Evolutionary conservation across 1,140 invertebrate species (phyloP), one percentile per base, ranked within the genome.

Genomic region (Elymnias hypermnestra): DNA sequence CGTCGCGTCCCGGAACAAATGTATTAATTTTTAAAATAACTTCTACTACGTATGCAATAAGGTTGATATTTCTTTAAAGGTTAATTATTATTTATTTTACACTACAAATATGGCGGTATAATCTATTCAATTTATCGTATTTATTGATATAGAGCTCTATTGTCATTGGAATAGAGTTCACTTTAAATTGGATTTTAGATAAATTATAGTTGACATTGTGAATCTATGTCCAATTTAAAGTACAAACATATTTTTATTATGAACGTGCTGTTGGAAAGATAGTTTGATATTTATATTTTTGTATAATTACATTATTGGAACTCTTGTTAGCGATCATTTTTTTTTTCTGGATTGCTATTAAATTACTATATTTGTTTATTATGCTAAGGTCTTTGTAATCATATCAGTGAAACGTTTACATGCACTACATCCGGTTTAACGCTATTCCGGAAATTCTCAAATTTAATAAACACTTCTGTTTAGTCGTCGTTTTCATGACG

Each of bases 121-220:
- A 50, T 50, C 47, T 50, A 50, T 50, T 42, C 47, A 50, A 42
- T 50, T 43, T 36, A 50, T 50, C 39, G 35, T 5, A 49, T 8
- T 7, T 18, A 23, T 21, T 7, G 26, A 46, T 35, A 47, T 33
- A 36, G 21, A 48, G 26, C 42, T 45, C 51, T 53, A 47, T n/a
- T 1, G 0, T 14, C 9, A 5, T 1, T 2, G 6, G 2, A 6
- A 22, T 45, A 33, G 22, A 36, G 26, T 35, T 15, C 2, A 23
- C 29, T 49, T 26, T 26, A 5, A 10, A 9, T 22, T 25, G 18
- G 1, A 5, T 17, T n/a, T 17, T n/a, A n/a, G 14, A 26, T 23
- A 17, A 41, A 36, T 42, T 17, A 25, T 39, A 15, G 17, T 26
- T 29, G 22, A 25, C 35, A 50, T 42, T 28, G 38, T 38, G 47